phyloP scores from a whole-genome alignment of 2,113 vertebrate genomes.

The Xyrauchen texanus region DNA sequence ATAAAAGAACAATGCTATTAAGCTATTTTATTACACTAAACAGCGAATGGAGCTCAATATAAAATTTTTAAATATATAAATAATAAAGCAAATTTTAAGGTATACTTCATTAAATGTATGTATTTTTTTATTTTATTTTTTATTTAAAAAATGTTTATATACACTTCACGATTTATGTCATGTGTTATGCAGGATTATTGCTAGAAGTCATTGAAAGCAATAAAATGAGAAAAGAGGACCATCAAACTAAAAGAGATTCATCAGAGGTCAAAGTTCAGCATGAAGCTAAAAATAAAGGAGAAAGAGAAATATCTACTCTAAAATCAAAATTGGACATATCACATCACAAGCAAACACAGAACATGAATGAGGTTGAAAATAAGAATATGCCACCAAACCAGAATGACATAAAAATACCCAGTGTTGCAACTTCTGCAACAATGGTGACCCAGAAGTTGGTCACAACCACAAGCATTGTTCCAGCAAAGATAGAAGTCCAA shows the following conservation, averaged over 20 bases:
- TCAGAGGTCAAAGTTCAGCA: neutral
- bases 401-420: neutral
- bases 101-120: too few species aligned
- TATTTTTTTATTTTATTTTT: too few species aligned
- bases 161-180: too few species aligned
- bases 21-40: too few species aligned
- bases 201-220: neutral
- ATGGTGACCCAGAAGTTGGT: neutral
- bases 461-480: neutral
- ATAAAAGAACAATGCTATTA: too few species aligned
- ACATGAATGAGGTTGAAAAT: neutral
- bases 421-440: fast-evolving
- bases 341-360: neutral
- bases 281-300: neutral
- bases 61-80: too few species aligned
- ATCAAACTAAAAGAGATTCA: too few species aligned
- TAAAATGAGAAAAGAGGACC: too few species aligned
- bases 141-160: too few species aligned
- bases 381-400: neutral
- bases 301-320: neutral
- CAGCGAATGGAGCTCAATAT: too few species aligned
- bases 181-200: conserved; percentile 27
- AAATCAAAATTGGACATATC: neutral
- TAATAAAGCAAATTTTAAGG: too few species aligned
- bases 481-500: conserved; percentile 19